Conservation (phyloP, 2,113 vertebrate genomes). For the Macaca fascicularis region DNA sequence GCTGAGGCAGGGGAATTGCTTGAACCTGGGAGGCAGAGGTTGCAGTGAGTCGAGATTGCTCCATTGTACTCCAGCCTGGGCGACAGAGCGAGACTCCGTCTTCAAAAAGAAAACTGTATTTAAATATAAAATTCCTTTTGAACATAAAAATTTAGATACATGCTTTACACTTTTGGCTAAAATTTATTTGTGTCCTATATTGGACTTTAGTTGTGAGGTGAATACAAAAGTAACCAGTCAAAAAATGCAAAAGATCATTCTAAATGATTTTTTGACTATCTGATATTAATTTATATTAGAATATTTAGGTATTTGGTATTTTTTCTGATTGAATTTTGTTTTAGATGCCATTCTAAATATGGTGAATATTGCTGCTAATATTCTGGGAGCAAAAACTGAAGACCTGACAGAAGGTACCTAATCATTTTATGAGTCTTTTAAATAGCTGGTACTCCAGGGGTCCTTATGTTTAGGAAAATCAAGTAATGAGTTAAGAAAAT, state of each 20-base stretch:
- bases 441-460: constrained; percentile 14
- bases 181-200: constrained; percentile 38
- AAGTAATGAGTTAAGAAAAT: constrained; percentile 26
- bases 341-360: constrained; percentile 97
- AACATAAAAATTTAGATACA: constrained; percentile 42
- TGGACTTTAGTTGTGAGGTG: constrained; percentile 30
- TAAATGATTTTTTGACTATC: not conserved
- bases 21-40: no score
- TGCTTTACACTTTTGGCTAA: not conserved
- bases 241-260: constrained; percentile 11
- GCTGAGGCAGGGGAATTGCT: no score
- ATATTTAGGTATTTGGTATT: constrained; percentile 56
- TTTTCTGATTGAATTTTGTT: constrained; percentile 72
- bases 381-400: constrained; percentile 94
- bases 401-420: constrained; percentile 89
- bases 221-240: constrained; percentile 42
- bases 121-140: constrained; percentile 47
- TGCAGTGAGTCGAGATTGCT: no score
- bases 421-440: constrained; percentile 53
- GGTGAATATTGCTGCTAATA: constrained; percentile 99
- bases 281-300: constrained; percentile 47
- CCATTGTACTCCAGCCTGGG: no score
- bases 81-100: no score
- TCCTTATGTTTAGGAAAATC: constrained; percentile 45
- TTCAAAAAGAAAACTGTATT: not conserved